phyloP scores from a whole-genome alignment of 1,140 invertebrate species.

The Drosophila arizonae region DNA sequence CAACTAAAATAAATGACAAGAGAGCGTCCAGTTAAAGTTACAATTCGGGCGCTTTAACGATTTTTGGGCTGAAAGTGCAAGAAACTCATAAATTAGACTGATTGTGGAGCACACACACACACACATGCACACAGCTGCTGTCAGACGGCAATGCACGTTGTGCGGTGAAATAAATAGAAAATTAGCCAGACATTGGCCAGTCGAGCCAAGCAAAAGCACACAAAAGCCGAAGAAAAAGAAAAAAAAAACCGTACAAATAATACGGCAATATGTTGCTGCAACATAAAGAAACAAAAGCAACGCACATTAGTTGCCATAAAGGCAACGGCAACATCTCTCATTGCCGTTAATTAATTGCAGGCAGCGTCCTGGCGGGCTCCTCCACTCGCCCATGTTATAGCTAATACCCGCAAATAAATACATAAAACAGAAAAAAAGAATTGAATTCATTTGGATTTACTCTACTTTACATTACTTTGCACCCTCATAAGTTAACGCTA shows the following conservation, averaged over 20 bases:
- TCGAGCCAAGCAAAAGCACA: constrained; percentile 46
- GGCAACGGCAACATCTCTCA: constrained; percentile 67
- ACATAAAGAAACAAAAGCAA: constrained; percentile 51
- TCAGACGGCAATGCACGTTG: constrained; percentile 35
- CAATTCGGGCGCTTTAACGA: constrained; percentile 12
- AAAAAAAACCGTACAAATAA: constrained; percentile 59
- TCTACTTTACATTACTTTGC: constrained; percentile 5
- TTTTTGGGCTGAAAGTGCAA: constrained; percentile 57
- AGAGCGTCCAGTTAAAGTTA: constrained; percentile 21
- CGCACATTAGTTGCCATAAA: constrained; percentile 68
- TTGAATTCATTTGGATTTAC: constrained; percentile 31
- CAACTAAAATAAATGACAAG: neutral
- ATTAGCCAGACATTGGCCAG: constrained; percentile 75
- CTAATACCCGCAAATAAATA: constrained; percentile 26
- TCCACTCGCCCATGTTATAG: constrained; percentile 28
- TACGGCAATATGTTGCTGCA: constrained; percentile 53
- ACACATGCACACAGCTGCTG: constrained; percentile 8
- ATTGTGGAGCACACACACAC: constrained; percentile 31
- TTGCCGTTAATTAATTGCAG: constrained; percentile 78
- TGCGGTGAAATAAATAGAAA: constrained; percentile 80
- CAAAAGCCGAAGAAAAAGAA: too few relatives aligned
- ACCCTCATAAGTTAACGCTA: constrained; percentile 42
- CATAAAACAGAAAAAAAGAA: neutral
- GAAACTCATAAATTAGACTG: constrained; percentile 75
- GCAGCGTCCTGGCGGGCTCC: constrained; percentile 54